phyloP scores from a whole-genome alignment of 1,140 invertebrate genomes.

The Eufriesea mexicana region DNA sequence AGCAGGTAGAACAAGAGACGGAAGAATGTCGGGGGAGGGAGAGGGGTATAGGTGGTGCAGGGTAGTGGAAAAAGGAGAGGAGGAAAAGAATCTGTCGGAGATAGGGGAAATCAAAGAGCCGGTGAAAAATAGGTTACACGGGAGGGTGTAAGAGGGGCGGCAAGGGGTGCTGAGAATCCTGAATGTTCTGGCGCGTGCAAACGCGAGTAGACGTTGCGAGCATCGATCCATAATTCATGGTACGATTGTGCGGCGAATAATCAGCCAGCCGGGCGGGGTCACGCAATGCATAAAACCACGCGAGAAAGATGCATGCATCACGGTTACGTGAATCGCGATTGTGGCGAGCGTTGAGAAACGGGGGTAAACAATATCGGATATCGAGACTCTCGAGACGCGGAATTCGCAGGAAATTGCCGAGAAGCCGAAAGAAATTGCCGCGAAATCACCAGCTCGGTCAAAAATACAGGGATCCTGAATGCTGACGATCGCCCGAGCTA shows the following conservation, averaged over 20 bases:
- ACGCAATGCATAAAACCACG: constrained; percentile 42
- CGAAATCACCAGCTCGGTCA: not conserved
- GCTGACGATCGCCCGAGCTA: not conserved
- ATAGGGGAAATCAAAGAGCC: not conserved
- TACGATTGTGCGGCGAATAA: constrained; percentile 43
- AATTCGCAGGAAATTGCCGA: constrained; percentile 14
- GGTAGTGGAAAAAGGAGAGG: too few relatives aligned
- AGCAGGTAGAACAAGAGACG: not conserved
- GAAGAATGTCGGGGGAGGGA: not conserved
- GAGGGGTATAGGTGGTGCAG: too few relatives aligned
- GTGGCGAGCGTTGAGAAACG: not conserved
- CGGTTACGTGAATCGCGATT: constrained; percentile 25
- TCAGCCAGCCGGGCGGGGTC: constrained; percentile 38
- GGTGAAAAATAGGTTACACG: not conserved
- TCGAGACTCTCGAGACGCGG: not conserved
- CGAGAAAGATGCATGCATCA: not conserved
- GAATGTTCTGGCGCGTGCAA: constrained; percentile 24
- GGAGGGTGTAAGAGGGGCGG: too few relatives aligned
- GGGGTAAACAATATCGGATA: constrained; percentile 38
- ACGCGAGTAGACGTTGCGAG: constrained; percentile 27
- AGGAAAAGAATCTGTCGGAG: not conserved
- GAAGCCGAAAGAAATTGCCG: constrained; percentile 23
- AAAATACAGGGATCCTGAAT: not conserved
- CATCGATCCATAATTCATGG: constrained; percentile 57
- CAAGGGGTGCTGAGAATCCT: not conserved